Evolutionary conservation across 2,797 vertebrate genomes (phyloP).

Genomic region (Esox masquinongy): DNA sequence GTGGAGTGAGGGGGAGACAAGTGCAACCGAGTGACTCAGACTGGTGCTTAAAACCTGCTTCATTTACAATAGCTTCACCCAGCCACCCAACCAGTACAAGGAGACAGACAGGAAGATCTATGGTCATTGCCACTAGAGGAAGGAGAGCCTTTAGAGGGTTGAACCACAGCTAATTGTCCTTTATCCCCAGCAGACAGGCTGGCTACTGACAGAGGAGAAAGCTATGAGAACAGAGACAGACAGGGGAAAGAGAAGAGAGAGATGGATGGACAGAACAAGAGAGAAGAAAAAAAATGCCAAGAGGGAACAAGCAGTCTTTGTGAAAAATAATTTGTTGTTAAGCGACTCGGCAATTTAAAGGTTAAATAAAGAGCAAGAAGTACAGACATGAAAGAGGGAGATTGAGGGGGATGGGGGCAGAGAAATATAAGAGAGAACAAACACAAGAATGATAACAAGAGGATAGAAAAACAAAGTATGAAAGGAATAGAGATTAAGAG

Average conservation of each 20-base stretch:
- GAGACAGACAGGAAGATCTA: constrained; percentile 47
- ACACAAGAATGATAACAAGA: background rate
- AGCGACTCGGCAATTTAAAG: background rate
- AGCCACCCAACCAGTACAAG: constrained; percentile 11
- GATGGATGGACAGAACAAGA: constrained; percentile 40
- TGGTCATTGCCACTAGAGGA: constrained; percentile 54
- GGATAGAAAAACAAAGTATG: background rate
- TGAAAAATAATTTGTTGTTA: background rate
- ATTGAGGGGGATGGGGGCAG: constrained; percentile 22
- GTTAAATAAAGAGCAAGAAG: background rate
- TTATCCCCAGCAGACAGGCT: constrained; percentile 44
- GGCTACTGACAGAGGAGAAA: background rate
- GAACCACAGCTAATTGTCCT: constrained; percentile 66
- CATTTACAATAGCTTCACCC: no score
- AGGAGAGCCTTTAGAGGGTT: constrained; percentile 45
- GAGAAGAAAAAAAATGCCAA: background rate
- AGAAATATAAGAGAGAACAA: constrained; percentile 34
- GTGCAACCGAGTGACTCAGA: background rate
- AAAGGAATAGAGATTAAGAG: background rate
- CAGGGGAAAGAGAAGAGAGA: constrained; percentile 25
- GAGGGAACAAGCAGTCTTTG: background rate
- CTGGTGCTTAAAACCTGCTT: background rate
- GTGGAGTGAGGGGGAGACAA: no score
- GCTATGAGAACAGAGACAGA: constrained; percentile 5
- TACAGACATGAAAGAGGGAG: background rate